These are phyloP conservation scores for Ichneumoninae sp. DNA, from an alignment of 2,888 invertebrate genomes.

Conservation along the genomic window DNA sequence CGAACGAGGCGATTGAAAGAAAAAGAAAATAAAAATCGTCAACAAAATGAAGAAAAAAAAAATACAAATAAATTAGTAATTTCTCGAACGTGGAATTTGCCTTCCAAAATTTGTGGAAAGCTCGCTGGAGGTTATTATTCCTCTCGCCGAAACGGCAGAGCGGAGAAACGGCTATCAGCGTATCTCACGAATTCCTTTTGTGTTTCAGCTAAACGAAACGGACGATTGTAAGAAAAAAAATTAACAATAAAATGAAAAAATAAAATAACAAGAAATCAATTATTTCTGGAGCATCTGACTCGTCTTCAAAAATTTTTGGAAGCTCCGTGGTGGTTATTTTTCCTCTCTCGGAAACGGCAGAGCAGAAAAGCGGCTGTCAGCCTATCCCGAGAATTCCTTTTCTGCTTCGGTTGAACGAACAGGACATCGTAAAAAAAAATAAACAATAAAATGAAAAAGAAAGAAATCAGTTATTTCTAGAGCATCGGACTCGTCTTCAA, in stretches of 20 bases:
- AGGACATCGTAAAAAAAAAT: neutral
- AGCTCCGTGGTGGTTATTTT: conserved; percentile 21
- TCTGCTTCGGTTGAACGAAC: neutral
- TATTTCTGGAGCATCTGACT: conserved; percentile 23
- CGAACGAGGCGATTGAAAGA: conserved; percentile 6
- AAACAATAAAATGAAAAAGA: neutral
- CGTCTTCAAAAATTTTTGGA: neutral
- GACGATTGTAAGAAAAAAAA: conserved; percentile 8
- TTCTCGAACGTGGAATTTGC: neutral
- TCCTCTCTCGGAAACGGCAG: neutral
- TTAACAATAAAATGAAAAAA: neutral
- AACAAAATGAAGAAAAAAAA: neutral
- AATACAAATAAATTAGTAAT: neutral
- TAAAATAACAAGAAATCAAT: neutral
- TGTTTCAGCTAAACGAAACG: conserved; percentile 18
- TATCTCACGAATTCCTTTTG: neutral
- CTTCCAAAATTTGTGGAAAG: neutral
- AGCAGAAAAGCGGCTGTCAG: conserved; percentile 60
- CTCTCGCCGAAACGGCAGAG: conserved; percentile 1
- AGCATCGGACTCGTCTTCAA: neutral
- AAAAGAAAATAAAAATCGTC: neutral
- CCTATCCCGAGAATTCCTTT: conserved; percentile 45
- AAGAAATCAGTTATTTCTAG: conserved; percentile 23
- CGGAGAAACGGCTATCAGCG: conserved; percentile 57
- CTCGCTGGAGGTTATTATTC: conserved; percentile 22